phyloP scores from a whole-genome alignment of 1,140 invertebrate genomes.

The Ips typographus region DNA sequence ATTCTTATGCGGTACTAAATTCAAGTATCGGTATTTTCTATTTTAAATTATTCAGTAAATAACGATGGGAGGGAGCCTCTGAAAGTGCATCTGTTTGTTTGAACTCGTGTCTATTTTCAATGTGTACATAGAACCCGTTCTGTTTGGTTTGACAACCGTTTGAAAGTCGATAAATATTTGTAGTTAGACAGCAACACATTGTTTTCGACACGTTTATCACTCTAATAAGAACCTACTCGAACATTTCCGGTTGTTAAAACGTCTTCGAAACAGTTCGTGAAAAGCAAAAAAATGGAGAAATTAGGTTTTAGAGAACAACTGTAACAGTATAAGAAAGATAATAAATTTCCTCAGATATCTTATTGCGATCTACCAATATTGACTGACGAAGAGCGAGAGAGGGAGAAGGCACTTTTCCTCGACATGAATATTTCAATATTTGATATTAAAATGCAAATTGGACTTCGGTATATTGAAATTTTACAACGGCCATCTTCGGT shows the following conservation, averaged over 20 bases:
- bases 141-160: constrained; percentile 2
- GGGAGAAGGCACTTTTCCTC: neutral
- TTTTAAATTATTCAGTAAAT: neutral
- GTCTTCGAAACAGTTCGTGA: too few relatives aligned
- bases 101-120: neutral
- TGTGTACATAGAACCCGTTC: neutral
- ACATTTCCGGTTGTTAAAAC: too few relatives aligned
- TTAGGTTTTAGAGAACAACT: neutral
- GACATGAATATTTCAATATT: constrained; percentile 26
- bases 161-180: neutral
- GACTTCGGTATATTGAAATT: constrained; percentile 23
- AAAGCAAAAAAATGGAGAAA: too few relatives aligned
- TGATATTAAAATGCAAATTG: constrained; percentile 26
- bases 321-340: neutral
- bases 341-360: constrained; percentile 6
- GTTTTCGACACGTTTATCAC: too few relatives aligned
- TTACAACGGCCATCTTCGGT: constrained; percentile 8
- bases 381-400: constrained; percentile 3
- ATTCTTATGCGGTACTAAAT: too few relatives aligned
- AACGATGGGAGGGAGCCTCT: neutral
- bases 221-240: too few relatives aligned
- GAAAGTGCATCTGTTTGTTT: constrained; percentile 2
- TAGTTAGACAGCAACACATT: neutral
- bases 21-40: too few relatives aligned
- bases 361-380: constrained; percentile 4